These are phyloP conservation scores for Adelognathus sp. DNA, from an alignment of 2,888 invertebrate species.

Conservation along the genomic window DNA sequence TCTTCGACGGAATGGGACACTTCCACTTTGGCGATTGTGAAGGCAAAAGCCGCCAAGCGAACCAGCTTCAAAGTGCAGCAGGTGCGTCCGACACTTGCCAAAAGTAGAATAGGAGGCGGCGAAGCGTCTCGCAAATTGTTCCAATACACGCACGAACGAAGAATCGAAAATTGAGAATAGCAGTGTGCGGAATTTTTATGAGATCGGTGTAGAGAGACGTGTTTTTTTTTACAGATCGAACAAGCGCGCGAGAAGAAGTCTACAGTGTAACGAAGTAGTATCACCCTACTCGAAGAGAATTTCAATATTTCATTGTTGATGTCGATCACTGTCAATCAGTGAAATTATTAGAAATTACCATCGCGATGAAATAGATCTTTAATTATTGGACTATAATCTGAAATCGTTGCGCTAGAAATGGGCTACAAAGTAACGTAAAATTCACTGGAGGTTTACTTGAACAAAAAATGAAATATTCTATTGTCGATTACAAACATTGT, in stretches of 20 bases:
- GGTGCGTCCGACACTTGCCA: slow-evolving; percentile 55
- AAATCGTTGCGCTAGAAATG: no score
- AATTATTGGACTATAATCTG: no score
- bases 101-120: slow-evolving; percentile 42
- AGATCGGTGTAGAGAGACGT: background rate
- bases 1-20: slow-evolving; percentile 10
- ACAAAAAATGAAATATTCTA: no score
- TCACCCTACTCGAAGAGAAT: no score
- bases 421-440: no score
- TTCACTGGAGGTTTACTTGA: no score
- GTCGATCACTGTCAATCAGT: no score
- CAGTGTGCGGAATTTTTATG: slow-evolving; percentile 44
- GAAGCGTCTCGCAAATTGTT: slow-evolving; percentile 44
- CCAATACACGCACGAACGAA: slow-evolving; percentile 33
- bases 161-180: slow-evolving; percentile 14
- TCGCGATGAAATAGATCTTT: no score
- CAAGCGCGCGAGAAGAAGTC: background rate
- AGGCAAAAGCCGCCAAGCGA: slow-evolving; percentile 47
- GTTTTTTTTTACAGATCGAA: background rate
- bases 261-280: background rate
- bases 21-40: slow-evolving; percentile 3
- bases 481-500: no score
- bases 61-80: slow-evolving; percentile 30
- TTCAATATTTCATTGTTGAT: no score
- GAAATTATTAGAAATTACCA: no score